Percentiles rank a stretch among this genome's conserved stretches.
Conservation (phyloP, 2,113 vertebrate genomes). For the Rhodinocichla rosea region DNA sequence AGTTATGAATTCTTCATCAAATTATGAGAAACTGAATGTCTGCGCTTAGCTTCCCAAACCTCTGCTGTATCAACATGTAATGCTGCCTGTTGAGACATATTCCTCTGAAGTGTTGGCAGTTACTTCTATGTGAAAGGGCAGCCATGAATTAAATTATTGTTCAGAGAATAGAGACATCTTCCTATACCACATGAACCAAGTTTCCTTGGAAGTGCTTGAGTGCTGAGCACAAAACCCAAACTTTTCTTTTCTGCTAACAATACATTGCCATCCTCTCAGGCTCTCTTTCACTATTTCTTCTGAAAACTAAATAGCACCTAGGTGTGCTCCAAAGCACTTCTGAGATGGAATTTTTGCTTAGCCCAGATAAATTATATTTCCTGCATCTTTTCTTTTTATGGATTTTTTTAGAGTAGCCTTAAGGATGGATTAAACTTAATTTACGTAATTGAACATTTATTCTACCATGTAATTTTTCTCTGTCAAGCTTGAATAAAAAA, state of each 20-base stretch:
- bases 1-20: neutral
- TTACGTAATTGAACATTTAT: neutral
- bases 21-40: neutral
- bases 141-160: neutral
- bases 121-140: neutral
- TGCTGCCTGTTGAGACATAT: neutral
- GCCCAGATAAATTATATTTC: neutral
- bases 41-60: neutral
- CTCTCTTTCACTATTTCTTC: neutral
- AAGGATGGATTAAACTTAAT: neutral
- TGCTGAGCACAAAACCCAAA: neutral
- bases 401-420: neutral
- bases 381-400: neutral
- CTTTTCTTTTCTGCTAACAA: neutral
- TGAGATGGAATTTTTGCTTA: neutral
- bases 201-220: neutral
- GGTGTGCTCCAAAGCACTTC: neutral
- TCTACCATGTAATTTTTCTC: neutral
- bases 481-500: neutral
- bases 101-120: neutral
- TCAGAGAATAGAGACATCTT: neutral
- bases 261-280: neutral
- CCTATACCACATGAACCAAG: neutral
- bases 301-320: neutral
- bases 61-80: neutral